Conservation (phyloP, 2,797 vertebrate species). For the Scolopax bukidnonensis region DNA sequence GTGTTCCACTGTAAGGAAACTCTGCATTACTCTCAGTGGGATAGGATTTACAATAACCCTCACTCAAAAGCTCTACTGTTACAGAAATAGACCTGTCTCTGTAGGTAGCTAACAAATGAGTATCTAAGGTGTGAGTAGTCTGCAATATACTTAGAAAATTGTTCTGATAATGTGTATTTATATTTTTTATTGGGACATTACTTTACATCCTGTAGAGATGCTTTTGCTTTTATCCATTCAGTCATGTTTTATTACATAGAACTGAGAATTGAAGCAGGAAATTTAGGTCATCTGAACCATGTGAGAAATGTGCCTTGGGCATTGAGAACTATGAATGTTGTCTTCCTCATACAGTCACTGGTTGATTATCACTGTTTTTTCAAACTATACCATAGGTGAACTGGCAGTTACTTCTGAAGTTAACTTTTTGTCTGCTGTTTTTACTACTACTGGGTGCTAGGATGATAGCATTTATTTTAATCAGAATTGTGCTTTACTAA, state of each 20-base stretch:
- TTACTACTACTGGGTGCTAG: neutral
- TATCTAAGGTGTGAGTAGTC: neutral
- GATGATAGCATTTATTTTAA: neutral
- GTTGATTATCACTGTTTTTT: neutral
- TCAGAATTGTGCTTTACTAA: neutral
- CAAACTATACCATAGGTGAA: neutral
- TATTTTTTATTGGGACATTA: neutral
- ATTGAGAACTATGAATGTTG: neutral
- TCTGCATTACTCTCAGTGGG: neutral
- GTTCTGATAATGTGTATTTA: neutral
- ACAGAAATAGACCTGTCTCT: neutral
- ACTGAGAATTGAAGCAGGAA: constrained; percentile 27
- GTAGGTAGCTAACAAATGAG: neutral
- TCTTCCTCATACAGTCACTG: neutral
- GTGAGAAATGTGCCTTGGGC: neutral
- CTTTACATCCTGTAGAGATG: neutral
- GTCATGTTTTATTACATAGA: neutral
- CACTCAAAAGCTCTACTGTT: neutral
- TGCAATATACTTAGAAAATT: neutral
- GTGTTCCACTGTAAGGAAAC: neutral
- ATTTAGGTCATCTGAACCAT: constrained; percentile 49
- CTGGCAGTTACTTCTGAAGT: neutral
- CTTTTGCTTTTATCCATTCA: constrained; percentile 20
- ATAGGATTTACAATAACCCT: neutral
- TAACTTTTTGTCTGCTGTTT: neutral